phyloP scores from a whole-genome alignment of 1,140 invertebrate genomes.

The Euwallacea similis region DNA sequence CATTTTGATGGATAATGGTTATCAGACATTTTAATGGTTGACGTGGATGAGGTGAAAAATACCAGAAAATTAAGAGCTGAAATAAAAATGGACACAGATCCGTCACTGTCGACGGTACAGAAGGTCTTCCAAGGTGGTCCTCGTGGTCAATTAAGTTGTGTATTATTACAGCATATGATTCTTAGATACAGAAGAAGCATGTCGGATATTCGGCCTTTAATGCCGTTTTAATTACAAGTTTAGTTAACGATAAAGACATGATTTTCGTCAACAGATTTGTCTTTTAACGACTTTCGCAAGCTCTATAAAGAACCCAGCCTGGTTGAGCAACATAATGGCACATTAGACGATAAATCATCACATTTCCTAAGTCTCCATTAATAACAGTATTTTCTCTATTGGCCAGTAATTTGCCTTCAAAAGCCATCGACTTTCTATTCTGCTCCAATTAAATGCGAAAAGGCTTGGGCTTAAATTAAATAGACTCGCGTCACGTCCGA shows the following conservation, averaged over 20 bases:
- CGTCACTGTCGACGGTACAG: conserved; percentile 24
- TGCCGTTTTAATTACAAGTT: conserved; percentile 29
- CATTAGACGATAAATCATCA: no score
- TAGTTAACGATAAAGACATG: no score
- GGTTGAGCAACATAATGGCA: no score
- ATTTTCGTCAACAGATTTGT: no score
- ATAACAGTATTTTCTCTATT: no score
- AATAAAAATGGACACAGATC: conserved; percentile 13
- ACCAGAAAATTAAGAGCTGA: not conserved
- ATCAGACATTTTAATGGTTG: no score
- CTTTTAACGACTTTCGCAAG: no score
- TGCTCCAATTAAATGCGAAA: conserved; percentile 24
- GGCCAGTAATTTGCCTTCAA: no score
- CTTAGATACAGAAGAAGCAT: conserved; percentile 26
- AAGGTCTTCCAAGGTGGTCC: conserved; percentile 33
- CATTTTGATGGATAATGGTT: no score
- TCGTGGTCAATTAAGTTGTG: conserved; percentile 36
- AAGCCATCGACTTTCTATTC: conserved; percentile 18
- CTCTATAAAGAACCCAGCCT: no score
- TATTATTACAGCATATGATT: conserved; percentile 37
- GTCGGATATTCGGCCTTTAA: conserved; percentile 27
- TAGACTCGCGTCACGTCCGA: conserved; percentile 19
- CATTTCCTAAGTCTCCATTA: no score
- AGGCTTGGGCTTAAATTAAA: conserved; percentile 12
- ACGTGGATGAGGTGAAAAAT: not conserved